phyloP scores from a whole-genome alignment of 2,797 vertebrate genomes.

The Pseudotriccus pelzelni region DNA sequence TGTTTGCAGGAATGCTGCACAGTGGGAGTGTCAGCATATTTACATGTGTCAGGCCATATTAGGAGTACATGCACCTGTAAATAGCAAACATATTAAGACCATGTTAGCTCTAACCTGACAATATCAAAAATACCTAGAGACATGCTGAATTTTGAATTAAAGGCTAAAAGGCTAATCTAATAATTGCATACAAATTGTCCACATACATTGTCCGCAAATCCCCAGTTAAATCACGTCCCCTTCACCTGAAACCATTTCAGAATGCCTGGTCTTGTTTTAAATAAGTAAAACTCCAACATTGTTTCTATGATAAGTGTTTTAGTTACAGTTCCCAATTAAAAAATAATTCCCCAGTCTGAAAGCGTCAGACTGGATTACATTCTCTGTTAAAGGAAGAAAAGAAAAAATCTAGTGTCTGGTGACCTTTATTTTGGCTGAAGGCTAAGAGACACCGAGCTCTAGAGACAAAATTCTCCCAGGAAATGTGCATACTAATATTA shows the following conservation, averaged over 20 bases:
- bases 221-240: not conserved
- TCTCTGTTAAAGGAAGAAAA: slow-evolving; percentile 50
- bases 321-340: slow-evolving; percentile 10
- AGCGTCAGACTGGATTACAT: slow-evolving; percentile 51
- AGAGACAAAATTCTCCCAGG: slow-evolving; percentile 41
- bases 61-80: not conserved
- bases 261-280: not conserved
- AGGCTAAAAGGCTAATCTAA: not conserved
- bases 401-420: slow-evolving; percentile 52
- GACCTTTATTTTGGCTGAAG: slow-evolving; percentile 74
- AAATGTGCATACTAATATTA: slow-evolving; percentile 35
- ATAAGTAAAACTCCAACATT: not conserved
- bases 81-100: not conserved
- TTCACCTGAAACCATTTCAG: not conserved
- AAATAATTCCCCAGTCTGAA: slow-evolving; percentile 49
- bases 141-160: not conserved
- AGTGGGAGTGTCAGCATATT: not conserved
- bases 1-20: not conserved
- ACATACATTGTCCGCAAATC: not conserved
- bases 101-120: not conserved
- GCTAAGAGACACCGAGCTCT: slow-evolving; percentile 52
- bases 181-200: not conserved
- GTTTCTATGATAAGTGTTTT: not conserved
- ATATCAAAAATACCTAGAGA: not conserved
- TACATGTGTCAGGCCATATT: not conserved